These are phyloP conservation scores for Varanus komodoensis DNA, from an alignment of 2,113 vertebrate species.

Conservation along the genomic window DNA sequence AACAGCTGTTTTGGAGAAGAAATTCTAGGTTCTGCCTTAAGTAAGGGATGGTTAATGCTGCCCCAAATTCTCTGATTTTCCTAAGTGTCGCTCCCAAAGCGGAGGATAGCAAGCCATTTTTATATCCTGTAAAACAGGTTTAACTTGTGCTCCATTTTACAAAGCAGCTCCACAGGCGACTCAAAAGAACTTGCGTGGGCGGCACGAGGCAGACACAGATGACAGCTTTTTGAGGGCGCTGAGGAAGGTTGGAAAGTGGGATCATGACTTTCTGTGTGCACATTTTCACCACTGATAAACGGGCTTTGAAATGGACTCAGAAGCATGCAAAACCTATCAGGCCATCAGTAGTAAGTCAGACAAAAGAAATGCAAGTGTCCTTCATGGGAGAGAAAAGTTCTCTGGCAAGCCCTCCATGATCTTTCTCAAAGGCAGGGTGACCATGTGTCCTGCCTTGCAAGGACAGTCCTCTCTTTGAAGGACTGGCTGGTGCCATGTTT, in stretches of 20 bases:
- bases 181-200: not conserved
- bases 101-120: conserved; percentile 39
- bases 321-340: not conserved
- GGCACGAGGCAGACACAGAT: not conserved
- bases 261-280: not conserved
- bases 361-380: not conserved
- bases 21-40: not conserved
- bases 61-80: conserved; percentile 1
- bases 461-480: not conserved
- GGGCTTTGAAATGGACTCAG: not conserved
- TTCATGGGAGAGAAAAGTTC: not conserved
- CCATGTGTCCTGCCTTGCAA: not conserved
- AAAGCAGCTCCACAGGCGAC: not conserved
- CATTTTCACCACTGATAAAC: not conserved
- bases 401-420: not conserved
- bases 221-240: not conserved
- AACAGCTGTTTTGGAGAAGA: not conserved
- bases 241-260: not conserved
- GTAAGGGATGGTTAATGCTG: not conserved
- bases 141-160: conserved; percentile 23
- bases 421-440: not conserved
- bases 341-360: too few species aligned
- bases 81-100: conserved; percentile 40
- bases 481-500: not conserved
- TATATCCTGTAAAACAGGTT: conserved; percentile 46